phyloP scores from a whole-genome alignment of 2,888 invertebrate species.

The Choristoneura rosaceana region DNA sequence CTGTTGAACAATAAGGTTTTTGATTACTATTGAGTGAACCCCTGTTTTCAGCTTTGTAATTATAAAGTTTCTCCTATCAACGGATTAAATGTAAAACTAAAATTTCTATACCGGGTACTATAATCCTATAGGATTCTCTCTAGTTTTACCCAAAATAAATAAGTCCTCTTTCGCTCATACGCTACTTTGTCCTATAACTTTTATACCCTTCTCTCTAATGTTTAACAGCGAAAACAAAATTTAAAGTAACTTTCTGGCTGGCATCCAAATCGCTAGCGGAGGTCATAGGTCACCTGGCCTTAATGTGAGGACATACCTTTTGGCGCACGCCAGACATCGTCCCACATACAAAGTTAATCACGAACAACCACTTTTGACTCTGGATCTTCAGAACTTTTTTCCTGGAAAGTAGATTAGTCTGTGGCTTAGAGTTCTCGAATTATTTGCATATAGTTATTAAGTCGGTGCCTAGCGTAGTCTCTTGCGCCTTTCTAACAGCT shows the following conservation, averaged over 20 bases:
- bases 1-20: not conserved
- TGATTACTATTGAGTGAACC: not conserved
- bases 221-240: slow-evolving; percentile 65
- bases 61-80: slow-evolving; percentile 17
- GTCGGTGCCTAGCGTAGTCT: slow-evolving; percentile 47
- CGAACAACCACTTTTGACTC: not conserved
- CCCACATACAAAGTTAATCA: slow-evolving; percentile 61
- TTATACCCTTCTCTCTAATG: slow-evolving; percentile 63
- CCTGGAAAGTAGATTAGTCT: slow-evolving; percentile 35
- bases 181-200: slow-evolving; percentile 63
- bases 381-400: not conserved
- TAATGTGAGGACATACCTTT: slow-evolving; percentile 72
- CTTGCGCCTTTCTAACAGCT: slow-evolving; percentile 49
- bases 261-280: slow-evolving; percentile 69
- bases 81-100: slow-evolving; percentile 9
- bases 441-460: slow-evolving; percentile 58
- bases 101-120: not conserved
- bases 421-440: slow-evolving; percentile 52
- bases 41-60: slow-evolving; percentile 9
- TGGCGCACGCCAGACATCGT: slow-evolving; percentile 51
- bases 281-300: slow-evolving; percentile 72
- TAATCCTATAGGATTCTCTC: slow-evolving; percentile 8
- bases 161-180: slow-evolving; percentile 42
- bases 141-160: slow-evolving; percentile 19
- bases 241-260: slow-evolving; percentile 68